These are phyloP conservation scores for Charina bottae DNA, from an alignment of 2,113 vertebrate species.

Conservation along the genomic window DNA sequence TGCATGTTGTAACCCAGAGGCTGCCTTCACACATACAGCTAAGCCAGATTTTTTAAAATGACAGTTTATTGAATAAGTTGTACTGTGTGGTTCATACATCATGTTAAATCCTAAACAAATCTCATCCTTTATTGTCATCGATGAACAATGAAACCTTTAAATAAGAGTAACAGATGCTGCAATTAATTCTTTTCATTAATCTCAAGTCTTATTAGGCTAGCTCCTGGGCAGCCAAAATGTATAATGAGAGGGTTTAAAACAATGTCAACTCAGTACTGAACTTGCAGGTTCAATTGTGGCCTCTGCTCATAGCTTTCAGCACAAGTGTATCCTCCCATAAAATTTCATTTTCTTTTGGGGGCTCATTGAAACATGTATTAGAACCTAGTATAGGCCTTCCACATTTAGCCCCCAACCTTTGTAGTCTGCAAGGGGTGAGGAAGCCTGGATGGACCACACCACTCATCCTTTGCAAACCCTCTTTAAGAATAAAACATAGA, in stretches of 20 bases:
- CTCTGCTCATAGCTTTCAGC: neutral
- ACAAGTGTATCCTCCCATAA: neutral
- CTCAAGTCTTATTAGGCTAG: neutral
- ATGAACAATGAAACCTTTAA: neutral
- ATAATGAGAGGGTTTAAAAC: neutral
- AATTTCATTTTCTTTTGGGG: neutral
- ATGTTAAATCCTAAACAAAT: neutral
- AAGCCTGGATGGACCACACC: neutral
- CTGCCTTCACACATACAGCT: neutral
- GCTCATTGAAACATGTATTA: neutral
- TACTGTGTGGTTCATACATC: neutral
- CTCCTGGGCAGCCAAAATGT: neutral
- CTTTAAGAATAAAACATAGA: neutral
- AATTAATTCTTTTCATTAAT: neutral
- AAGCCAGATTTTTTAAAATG: neutral
- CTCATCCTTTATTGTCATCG: neutral
- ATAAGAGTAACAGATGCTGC: neutral
- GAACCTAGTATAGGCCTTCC: neutral
- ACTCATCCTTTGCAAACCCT: neutral
- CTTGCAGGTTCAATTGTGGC: neutral
- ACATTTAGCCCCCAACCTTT: neutral
- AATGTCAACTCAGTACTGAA: neutral
- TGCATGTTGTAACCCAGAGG: neutral
- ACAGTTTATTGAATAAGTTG: neutral
- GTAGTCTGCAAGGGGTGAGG: neutral